phyloP scores from a whole-genome alignment of 92 coral and sea anemone species.

The Bergia puertoricense region DNA sequence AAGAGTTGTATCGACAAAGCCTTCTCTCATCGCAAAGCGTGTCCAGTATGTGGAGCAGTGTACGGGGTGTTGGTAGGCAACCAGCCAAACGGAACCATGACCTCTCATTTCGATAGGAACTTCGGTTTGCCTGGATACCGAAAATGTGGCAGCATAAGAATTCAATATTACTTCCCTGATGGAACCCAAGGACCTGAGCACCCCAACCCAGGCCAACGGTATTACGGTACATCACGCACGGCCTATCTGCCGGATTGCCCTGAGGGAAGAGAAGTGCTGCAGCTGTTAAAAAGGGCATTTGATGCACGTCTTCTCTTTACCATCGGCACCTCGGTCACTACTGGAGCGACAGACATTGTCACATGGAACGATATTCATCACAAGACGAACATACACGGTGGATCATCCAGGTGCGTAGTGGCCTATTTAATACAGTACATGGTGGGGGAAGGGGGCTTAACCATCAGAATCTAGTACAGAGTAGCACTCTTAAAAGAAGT shows the following conservation, averaged over 20 bases:
- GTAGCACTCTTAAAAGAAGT: too few relatives aligned
- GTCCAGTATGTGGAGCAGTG: slow-evolving; percentile 17
- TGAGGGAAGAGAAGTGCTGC: slow-evolving; percentile 65
- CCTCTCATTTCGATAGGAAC: too few relatives aligned
- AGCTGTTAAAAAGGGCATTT: slow-evolving; percentile 69
- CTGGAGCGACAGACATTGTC: slow-evolving; percentile 47
- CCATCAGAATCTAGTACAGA: too few relatives aligned
- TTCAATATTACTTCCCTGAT: slow-evolving; percentile 22
- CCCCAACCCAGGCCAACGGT: not conserved
- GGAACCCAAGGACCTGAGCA: slow-evolving; percentile 42
- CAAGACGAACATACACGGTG: slow-evolving; percentile 57
- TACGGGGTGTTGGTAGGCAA: slow-evolving; percentile 41
- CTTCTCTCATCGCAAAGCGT: not conserved
- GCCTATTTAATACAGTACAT: too few relatives aligned
- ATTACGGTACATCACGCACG: slow-evolving; percentile 51
- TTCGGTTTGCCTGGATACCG: not conserved
- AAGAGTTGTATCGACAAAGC: not conserved
- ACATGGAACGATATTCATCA: slow-evolving; percentile 88
- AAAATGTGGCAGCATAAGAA: slow-evolving; percentile 30
- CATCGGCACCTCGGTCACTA: slow-evolving; percentile 67
- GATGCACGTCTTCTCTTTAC: slow-evolving; percentile 74
- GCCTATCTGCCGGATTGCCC: slow-evolving; percentile 50
- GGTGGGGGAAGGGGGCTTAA: too few relatives aligned
- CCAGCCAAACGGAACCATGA: slow-evolving; percentile 8
- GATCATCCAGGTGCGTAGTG: too few relatives aligned